Percentiles rank a stretch among this genome's conserved stretches.
These are phyloP conservation scores for Holothuria leucospilota DNA, from an alignment of 53 echinoderm and acorn worm genomes.

Conservation along the genomic window DNA sequence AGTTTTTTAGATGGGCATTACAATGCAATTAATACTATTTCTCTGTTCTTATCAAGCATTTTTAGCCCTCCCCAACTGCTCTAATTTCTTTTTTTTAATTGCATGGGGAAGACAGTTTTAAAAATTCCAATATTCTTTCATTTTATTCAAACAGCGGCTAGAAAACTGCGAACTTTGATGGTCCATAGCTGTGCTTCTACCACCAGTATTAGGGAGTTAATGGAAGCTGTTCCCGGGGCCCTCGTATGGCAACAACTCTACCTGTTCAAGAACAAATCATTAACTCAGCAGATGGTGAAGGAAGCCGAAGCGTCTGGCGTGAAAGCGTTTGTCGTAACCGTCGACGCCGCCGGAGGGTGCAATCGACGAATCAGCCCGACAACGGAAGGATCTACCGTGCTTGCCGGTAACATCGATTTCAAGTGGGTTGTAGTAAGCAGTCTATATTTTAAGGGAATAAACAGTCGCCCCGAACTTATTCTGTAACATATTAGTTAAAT, in stretches of 20 bases:
- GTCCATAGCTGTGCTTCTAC: constrained; percentile 40
- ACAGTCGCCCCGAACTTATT: too few relatives aligned
- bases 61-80: too few relatives aligned
- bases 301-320: constrained; percentile 25
- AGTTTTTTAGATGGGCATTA: too few relatives aligned
- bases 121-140: not conserved
- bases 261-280: constrained; percentile 29
- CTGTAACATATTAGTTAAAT: too few relatives aligned
- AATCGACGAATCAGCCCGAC: constrained; percentile 37
- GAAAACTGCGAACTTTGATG: not conserved
- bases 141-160: not conserved
- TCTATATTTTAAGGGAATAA: too few relatives aligned
- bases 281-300: constrained; percentile 17
- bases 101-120: too few relatives aligned
- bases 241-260: constrained; percentile 43
- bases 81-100: too few relatives aligned
- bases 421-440: not conserved
- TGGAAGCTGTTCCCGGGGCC: constrained; percentile 9
- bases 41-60: too few relatives aligned
- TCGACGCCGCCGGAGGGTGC: constrained; percentile 39
- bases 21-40: too few relatives aligned
- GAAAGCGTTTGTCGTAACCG: constrained; percentile 44
- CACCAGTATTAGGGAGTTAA: constrained; percentile 1
- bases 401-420: constrained; percentile 20
- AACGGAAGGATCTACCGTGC: constrained; percentile 1